These are phyloP conservation scores for Hypercompe scribonia DNA, from an alignment of 2,888 invertebrate genomes.

Conservation along the genomic window DNA sequence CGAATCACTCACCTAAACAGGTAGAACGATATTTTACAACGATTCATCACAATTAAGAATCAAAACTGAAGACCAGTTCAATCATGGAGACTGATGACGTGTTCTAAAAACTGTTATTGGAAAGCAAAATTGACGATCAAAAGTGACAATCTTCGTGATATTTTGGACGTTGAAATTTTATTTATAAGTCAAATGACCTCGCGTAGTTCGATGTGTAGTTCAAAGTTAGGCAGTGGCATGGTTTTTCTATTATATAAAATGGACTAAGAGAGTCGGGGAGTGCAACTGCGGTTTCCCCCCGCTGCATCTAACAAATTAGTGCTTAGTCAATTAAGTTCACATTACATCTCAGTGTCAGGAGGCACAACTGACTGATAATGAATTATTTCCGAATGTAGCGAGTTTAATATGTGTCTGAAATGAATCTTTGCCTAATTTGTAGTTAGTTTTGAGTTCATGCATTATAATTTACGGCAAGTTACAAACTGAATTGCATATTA, in stretches of 20 bases:
- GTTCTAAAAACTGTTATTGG: constrained; percentile 65
- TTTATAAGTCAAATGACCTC: constrained; percentile 62
- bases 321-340: constrained; percentile 43
- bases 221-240: constrained; percentile 29
- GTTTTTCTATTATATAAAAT: constrained; percentile 21
- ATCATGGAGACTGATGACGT: constrained; percentile 64
- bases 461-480: constrained; percentile 40
- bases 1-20: constrained; percentile 18
- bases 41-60: constrained; percentile 61
- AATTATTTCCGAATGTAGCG: constrained; percentile 54
- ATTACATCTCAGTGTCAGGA: constrained; percentile 51
- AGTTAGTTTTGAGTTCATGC: constrained; percentile 37
- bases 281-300: constrained; percentile 27
- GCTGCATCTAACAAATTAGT: constrained; percentile 43
- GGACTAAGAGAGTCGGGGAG: constrained; percentile 29
- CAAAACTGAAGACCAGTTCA: constrained; percentile 59
- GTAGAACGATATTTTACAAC: constrained; percentile 46
- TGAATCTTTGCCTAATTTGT: constrained; percentile 48
- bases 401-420: constrained; percentile 47
- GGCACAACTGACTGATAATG: constrained; percentile 59
- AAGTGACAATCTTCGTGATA: constrained; percentile 64
- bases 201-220: constrained; percentile 55
- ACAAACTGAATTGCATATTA: constrained; percentile 33
- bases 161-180: constrained; percentile 56
- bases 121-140: constrained; percentile 60